Percentiles rank a stretch among this genome's conserved stretches.
These are phyloP conservation scores for Tupaia tana DNA, from an alignment of 2,113 vertebrate species.

Conservation along the genomic window DNA sequence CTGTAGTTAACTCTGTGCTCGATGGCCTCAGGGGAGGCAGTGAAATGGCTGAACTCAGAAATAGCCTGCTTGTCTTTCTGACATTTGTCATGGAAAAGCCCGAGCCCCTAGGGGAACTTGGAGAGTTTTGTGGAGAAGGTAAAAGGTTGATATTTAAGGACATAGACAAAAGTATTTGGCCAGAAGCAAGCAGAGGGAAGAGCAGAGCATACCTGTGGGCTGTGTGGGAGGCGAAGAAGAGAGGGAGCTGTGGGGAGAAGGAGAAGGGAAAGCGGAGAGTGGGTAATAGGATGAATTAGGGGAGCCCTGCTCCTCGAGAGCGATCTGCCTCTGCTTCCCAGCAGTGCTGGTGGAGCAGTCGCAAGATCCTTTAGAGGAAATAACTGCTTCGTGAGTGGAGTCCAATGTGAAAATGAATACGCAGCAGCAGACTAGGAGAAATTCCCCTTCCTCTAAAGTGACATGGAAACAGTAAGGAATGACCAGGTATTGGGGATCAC, in stretches of 20 bases:
- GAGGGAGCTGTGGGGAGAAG: not conserved
- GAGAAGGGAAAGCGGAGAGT: too few species aligned
- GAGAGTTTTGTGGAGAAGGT: constrained; percentile 46
- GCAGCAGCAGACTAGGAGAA: not conserved
- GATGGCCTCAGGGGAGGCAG: constrained; percentile 33
- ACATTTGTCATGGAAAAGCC: constrained; percentile 31
- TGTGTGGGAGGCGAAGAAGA: too few species aligned
- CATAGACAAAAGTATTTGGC: constrained; percentile 50
- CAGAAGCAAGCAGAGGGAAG: constrained; percentile 1
- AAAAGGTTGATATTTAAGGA: constrained; percentile 45
- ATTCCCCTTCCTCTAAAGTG: not conserved
- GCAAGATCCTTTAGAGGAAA: not conserved
- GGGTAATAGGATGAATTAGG: not conserved
- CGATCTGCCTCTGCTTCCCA: not conserved
- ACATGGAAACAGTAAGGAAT: not conserved
- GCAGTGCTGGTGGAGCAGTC: not conserved
- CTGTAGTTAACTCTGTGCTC: not conserved
- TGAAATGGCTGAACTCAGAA: constrained; percentile 55
- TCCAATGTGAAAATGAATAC: not conserved
- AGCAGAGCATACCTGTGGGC: constrained; percentile 2
- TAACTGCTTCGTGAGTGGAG: accelerated
- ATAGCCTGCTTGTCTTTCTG: constrained; percentile 50
- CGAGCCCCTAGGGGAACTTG: constrained; percentile 45
- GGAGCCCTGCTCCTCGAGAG: not conserved
- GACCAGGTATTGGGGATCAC: not conserved